Conservation (phyloP, 2,888 invertebrate species). For the Toxonevra muliebris region DNA sequence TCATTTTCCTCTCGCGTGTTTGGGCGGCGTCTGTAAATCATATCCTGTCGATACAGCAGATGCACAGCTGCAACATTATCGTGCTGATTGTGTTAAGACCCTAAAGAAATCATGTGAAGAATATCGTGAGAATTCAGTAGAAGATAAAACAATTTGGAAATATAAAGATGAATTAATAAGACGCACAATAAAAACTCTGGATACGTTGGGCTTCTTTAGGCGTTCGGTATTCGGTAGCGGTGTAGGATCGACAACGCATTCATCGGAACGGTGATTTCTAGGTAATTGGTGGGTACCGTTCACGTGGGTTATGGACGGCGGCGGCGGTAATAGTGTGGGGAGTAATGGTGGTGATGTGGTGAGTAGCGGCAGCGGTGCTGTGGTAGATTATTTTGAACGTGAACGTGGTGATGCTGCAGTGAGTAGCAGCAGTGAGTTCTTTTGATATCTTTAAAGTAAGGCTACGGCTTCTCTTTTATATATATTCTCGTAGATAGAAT, state of each 20-base stretch:
- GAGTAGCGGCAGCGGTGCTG: conserved; percentile 24
- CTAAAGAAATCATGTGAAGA: conserved; percentile 85
- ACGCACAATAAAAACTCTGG: conserved; percentile 76
- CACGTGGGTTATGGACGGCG: conserved; percentile 34
- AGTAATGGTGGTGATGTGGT: conserved; percentile 33
- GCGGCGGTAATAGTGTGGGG: conserved; percentile 23
- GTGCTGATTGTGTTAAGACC: conserved; percentile 90
- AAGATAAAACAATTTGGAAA: conserved; percentile 89
- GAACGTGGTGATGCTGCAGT: conserved; percentile 25
- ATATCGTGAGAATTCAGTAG: conserved; percentile 81
- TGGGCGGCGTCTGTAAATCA: conserved; percentile 85
- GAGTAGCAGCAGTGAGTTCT: conserved; percentile 25
- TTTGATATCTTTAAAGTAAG: conserved; percentile 27
- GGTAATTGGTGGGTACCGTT: conserved; percentile 47
- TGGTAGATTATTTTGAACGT: conserved; percentile 28
- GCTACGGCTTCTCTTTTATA: too few species aligned
- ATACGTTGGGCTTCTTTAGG: conserved; percentile 74
- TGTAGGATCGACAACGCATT: conserved; percentile 55
- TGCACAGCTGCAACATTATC: conserved; percentile 93
- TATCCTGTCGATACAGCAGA: conserved; percentile 83
- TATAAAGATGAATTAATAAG: conserved; percentile 80
- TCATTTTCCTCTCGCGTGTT: conserved; percentile 89
- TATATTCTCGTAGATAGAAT: too few species aligned
- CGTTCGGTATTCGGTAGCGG: conserved; percentile 44
- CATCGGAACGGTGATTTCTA: conserved; percentile 63